These are phyloP conservation scores for Acanthochromis polyacanthus DNA, from an alignment of 2,113 vertebrate genomes.

Conservation along the genomic window DNA sequence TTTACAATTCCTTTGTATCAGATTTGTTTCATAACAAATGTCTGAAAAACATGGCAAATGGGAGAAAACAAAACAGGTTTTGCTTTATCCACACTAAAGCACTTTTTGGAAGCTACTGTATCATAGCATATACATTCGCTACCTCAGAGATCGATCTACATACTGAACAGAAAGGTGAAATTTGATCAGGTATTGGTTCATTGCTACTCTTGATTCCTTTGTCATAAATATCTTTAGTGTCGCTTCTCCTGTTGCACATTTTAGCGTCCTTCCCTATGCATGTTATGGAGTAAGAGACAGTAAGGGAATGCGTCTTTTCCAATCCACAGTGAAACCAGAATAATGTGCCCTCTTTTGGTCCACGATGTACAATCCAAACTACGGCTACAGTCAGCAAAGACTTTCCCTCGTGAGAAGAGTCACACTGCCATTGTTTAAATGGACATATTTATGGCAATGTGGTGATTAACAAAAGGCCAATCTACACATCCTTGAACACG, in stretches of 20 bases:
- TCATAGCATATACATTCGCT: slow-evolving; percentile 65
- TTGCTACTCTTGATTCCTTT: slow-evolving; percentile 11
- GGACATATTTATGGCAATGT: slow-evolving; percentile 34
- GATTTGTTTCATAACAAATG: slow-evolving; percentile 65
- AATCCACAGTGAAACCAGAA: slow-evolving; percentile 68
- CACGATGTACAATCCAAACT: slow-evolving; percentile 34
- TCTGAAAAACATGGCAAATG: slow-evolving; percentile 44
- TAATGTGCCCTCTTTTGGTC: slow-evolving; percentile 67
- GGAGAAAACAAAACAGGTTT: slow-evolving; percentile 55
- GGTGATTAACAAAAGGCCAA: slow-evolving; percentile 43
- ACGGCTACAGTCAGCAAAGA: slow-evolving; percentile 52
- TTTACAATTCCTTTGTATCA: slow-evolving; percentile 77
- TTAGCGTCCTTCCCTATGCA: slow-evolving; percentile 30
- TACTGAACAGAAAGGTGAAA: slow-evolving; percentile 17
- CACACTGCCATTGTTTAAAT: slow-evolving; percentile 8
- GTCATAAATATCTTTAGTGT: slow-evolving; percentile 72
- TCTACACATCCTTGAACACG: not conserved
- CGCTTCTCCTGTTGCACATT: slow-evolving; percentile 28
- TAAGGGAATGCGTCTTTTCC: slow-evolving; percentile 31
- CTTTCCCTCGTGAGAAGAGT: slow-evolving; percentile 36
- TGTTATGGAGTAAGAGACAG: slow-evolving; percentile 15
- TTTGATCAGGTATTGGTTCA: slow-evolving; percentile 14
- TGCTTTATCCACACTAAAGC: slow-evolving; percentile 67
- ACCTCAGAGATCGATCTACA: slow-evolving; percentile 39
- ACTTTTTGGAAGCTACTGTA: slow-evolving; percentile 67